Evolutionary conservation across 2,113 vertebrate genomes (phyloP), one percentile per base, ranked within the genome.

Genomic region (Cervus canadensis): DNA sequence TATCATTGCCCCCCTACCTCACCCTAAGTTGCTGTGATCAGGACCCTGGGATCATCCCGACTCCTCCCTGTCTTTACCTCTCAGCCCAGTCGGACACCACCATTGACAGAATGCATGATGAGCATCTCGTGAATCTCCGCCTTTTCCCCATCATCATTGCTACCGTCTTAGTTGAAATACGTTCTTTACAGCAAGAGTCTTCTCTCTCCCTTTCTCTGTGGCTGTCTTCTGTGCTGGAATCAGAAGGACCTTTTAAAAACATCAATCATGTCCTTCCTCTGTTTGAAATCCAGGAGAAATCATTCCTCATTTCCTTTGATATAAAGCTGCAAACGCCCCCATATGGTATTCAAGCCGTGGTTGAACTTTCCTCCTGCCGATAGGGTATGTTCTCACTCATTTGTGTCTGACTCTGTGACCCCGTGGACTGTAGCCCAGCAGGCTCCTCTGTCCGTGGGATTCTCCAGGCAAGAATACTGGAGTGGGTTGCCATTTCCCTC

Each of bases 61-160:
- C 10, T 60, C 6, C 0, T 56, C 52, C 4, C 1, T 17, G 10
- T 5, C 13, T 59, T 74, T 1, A 0, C 5, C 30, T 36, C 56
- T 54, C 54, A 52, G 6, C 15, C 52, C 30, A 19, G 0, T 1
- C 3, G 1, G 26, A 7, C 54, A 14, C 4, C n/a, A 15, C 45
- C 0, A 0, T 40, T 3, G 12, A 30, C 7, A 45, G 45, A 45
- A n/a, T 6, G 6, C 23, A 2, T 26, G 5, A 4, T 30, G 17
- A 25, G 45, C 7, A 1, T 36, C 25, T 33, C 12, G 5, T 9
- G 4, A 25, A 3, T 52, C 25, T 43, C 3, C 1, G 25, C 0
- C 0, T 64, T 26, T n/a, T 17, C 25, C 25, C 23, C 1, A 0
- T 36, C 16, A 1, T 13, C 48, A 7, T 1, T 1, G 13, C 57